Evolutionary conservation across 2,888 invertebrate species (phyloP).

Genomic region (Drosophila hamatofila): DNA sequence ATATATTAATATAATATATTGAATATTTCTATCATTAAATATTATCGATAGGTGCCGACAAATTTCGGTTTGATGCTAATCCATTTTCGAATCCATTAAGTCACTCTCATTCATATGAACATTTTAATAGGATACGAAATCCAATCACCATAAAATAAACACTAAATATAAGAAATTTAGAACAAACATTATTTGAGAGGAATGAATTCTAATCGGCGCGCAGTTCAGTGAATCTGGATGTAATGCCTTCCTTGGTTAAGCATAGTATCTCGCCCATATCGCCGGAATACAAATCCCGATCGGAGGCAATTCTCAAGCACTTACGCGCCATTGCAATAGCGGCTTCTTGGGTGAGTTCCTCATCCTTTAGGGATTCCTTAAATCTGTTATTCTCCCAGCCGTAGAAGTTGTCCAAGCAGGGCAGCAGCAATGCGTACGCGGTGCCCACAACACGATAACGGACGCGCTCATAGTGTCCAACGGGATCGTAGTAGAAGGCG

Average conservation of each 20-base stretch:
- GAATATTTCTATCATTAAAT: no score
- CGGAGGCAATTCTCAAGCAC: background rate
- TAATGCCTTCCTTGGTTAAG: background rate
- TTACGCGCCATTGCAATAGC: background rate
- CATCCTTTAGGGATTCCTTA: accelerated
- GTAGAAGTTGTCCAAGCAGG: background rate
- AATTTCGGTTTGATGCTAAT: no score
- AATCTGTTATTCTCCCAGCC: background rate
- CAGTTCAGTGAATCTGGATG: background rate
- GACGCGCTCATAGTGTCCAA: background rate
- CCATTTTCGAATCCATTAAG: no score
- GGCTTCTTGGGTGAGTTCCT: background rate
- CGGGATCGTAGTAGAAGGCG: constrained; percentile 5
- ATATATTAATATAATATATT: no score
- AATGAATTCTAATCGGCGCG: background rate
- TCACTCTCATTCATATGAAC: no score
- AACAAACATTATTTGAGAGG: background rate
- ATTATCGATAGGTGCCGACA: background rate
- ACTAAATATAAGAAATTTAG: no score
- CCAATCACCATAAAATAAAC: no score
- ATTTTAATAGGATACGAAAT: no score
- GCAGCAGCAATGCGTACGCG: background rate
- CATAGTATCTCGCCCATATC: background rate
- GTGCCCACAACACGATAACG: background rate
- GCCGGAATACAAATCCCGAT: background rate